Evolutionary conservation across 2,888 invertebrate species (phyloP), one percentile per base, ranked within the genome.

Genomic region (Octodonta nipae): DNA sequence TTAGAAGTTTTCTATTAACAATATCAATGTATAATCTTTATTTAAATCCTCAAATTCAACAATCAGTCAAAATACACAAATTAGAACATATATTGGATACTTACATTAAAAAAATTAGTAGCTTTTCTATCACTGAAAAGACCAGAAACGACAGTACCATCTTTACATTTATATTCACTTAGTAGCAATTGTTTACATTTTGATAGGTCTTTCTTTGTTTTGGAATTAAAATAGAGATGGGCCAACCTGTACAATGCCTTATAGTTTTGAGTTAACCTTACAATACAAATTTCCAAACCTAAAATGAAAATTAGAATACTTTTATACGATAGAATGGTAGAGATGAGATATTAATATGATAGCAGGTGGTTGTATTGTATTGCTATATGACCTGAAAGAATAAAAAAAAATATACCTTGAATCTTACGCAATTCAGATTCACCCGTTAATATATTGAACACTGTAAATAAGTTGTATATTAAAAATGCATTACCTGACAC

Each of bases 161-260:
- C 64, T 42, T 73, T 70, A 26, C 78, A 75, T 31, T 67, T 70
- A 44, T 80, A 81, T 37, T 71, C 76, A 0, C 75, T 73, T 17
- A 85, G 53, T 50, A 86, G 65, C 1, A 85, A 63, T 50, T 82
- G 77, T 45, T 75, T 71, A 49, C 80, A 80, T 52, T 76, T 74
- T 33, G 68, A 68, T 14, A 78, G 67, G 51, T 82, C 73, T 51
- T 74, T 76, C 26, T 75, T 70, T 34, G 69, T 67, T 51, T 75
- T 76, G 15, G 65, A 63, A 47, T 78, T 74, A 54, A 80, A 80
- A 58, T 80, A 88, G 50, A 85, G 78, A 56, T 87, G 78, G 2
- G 87, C 81, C 30, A 93, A 64, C 43, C 91, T 73, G 59, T 89
- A 92, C 32, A 89, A 70, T 0, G 91, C 85, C 63, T 93, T 93